phyloP scores from a whole-genome alignment of 2,888 invertebrate species.

The Athalia circularis region DNA sequence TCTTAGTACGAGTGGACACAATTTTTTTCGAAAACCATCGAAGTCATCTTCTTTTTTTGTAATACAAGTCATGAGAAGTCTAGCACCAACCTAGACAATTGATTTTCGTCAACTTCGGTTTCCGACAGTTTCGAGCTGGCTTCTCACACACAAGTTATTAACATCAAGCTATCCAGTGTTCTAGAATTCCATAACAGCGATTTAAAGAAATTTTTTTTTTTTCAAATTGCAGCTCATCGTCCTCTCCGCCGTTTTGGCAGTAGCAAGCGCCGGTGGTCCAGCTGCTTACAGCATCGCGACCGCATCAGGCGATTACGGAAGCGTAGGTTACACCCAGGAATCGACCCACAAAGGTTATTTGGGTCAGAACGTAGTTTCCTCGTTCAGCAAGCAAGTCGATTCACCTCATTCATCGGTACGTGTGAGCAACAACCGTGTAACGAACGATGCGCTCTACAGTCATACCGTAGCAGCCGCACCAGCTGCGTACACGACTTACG shows the following conservation, averaged over 20 bases:
- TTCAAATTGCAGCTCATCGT: constrained; percentile 55
- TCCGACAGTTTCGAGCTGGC: too few relatives aligned
- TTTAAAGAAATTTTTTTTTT: background rate
- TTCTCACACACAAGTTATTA: background rate
- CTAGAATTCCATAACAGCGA: background rate
- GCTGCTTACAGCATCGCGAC: constrained; percentile 64
- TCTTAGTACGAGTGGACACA: too few relatives aligned
- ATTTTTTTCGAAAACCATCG: too few relatives aligned
- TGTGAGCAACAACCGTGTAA: constrained; percentile 62
- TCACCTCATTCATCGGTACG: constrained; percentile 63
- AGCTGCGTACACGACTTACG: constrained; percentile 36
- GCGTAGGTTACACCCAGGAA: constrained; percentile 63
- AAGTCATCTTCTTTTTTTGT: too few relatives aligned
- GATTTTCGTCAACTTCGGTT: too few relatives aligned
- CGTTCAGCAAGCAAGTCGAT: constrained; percentile 62
- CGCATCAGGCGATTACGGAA: constrained; percentile 59
- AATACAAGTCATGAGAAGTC: too few relatives aligned
- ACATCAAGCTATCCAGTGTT: background rate
- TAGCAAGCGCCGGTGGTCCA: constrained; percentile 60
- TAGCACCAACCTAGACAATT: too few relatives aligned
- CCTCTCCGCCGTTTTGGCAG: constrained; percentile 60
- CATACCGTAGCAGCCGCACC: constrained; percentile 46
- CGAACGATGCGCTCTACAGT: constrained; percentile 59
- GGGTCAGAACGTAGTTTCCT: constrained; percentile 64
- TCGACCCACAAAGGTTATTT: constrained; percentile 66